Percentiles rank a stretch among this genome's conserved stretches.
phyloP scores from a whole-genome alignment of 2,888 invertebrate species.

The Noctua janthe region DNA sequence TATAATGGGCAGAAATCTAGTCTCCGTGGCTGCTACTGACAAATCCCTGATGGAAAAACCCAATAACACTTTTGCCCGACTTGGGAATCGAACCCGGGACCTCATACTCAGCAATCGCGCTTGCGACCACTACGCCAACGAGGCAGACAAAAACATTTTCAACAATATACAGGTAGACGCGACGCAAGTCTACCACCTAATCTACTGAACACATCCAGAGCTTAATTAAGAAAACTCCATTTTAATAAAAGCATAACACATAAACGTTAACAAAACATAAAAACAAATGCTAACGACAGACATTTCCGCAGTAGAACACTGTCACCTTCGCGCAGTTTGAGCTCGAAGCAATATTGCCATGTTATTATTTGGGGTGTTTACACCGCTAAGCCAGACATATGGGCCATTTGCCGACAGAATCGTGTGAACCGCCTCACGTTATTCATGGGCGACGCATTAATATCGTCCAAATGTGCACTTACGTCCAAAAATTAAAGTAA shows the following conservation, averaged over 20 bases:
- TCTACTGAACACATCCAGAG: neutral
- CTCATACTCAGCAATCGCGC: no score
- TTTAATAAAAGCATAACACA: slow-evolving; percentile 24
- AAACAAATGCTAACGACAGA: slow-evolving; percentile 56
- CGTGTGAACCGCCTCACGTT: slow-evolving; percentile 82
- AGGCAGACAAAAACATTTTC: neutral
- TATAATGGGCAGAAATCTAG: no score
- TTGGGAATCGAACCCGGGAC: no score
- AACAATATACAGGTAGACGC: neutral
- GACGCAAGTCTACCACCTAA: neutral
- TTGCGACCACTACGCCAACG: no score
- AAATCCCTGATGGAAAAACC: no score
- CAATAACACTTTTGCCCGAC: no score
- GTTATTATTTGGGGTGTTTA: slow-evolving; percentile 87
- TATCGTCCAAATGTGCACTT: slow-evolving; percentile 81
- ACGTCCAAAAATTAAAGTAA: slow-evolving; percentile 78
- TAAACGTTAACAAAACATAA: slow-evolving; percentile 38
- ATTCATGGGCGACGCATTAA: slow-evolving; percentile 85
- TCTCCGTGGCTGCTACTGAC: no score
- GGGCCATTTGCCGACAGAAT: slow-evolving; percentile 86
- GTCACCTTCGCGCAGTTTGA: slow-evolving; percentile 62
- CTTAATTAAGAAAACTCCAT: slow-evolving; percentile 20
- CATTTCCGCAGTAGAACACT: slow-evolving; percentile 56
- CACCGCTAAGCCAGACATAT: slow-evolving; percentile 88
- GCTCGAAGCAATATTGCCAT: slow-evolving; percentile 81